These are phyloP conservation scores for Pyrocephalus nanus DNA, from an alignment of 2,797 vertebrate species.

Conservation along the genomic window DNA sequence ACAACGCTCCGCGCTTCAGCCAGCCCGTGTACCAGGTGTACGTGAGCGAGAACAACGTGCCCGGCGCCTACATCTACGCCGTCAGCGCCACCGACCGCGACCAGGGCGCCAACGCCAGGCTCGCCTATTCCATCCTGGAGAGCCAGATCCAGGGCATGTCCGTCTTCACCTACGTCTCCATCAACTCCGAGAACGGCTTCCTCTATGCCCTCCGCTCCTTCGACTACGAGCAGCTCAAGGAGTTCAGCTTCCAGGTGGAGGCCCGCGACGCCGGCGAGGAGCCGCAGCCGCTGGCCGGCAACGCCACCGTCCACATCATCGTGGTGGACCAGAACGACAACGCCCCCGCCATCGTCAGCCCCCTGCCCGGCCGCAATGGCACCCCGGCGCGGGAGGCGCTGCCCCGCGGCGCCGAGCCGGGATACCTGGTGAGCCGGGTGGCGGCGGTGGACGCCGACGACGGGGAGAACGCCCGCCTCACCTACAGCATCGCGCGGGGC, in stretches of 20 bases:
- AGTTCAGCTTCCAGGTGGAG: slow-evolving; percentile 93
- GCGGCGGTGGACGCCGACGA: slow-evolving; percentile 93
- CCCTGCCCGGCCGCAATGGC: slow-evolving; percentile 90
- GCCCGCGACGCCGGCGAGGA: slow-evolving; percentile 86
- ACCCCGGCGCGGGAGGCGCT: slow-evolving; percentile 88
- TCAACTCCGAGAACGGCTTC: slow-evolving; percentile 96
- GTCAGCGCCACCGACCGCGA: slow-evolving; percentile 93
- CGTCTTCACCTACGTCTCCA: slow-evolving; percentile 96
- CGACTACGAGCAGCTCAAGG: slow-evolving; percentile 95
- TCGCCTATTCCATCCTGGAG: slow-evolving; percentile 92
- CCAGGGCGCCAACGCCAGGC: slow-evolving; percentile 87
- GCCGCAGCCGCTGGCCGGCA: slow-evolving; percentile 84
- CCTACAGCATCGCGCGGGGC: slow-evolving; percentile 93
- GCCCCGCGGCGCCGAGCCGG: slow-evolving; percentile 91
- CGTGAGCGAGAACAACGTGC: slow-evolving; percentile 97
- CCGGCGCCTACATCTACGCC: slow-evolving; percentile 95
- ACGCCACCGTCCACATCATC: slow-evolving; percentile 90
- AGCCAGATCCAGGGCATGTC: slow-evolving; percentile 98
- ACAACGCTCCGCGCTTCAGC: slow-evolving; percentile 93
- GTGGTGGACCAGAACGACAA: slow-evolving; percentile 97
- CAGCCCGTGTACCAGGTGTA: slow-evolving; percentile 92
- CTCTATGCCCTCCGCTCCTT: slow-evolving; percentile 95
- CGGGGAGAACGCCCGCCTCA: slow-evolving; percentile 92
- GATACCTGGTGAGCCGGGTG: slow-evolving; percentile 91
- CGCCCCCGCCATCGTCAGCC: slow-evolving; percentile 88